phyloP scores from a whole-genome alignment of 1,140 invertebrate genomes.

The Papilio xuthus region DNA sequence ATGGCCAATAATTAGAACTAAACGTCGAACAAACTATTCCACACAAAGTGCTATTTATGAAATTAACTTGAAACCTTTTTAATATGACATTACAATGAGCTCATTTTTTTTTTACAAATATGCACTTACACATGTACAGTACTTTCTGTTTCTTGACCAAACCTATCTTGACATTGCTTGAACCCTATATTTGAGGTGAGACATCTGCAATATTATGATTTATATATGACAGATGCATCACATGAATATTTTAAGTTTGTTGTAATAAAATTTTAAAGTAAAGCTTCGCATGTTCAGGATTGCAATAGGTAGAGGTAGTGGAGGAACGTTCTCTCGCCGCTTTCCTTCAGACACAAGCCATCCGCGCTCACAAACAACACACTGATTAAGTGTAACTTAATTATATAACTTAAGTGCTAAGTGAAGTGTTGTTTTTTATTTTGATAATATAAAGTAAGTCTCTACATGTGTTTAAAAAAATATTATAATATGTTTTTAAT shows the following conservation, averaged over 20 bases:
- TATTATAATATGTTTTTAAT: no score
- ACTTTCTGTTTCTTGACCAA: background rate
- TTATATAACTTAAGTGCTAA: constrained; percentile 31
- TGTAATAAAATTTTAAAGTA: background rate
- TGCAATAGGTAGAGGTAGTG: constrained; percentile 23
- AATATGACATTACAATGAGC: background rate
- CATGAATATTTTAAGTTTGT: background rate
- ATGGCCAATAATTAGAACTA: background rate
- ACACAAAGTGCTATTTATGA: background rate
- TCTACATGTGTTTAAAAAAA: background rate
- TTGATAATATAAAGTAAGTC: constrained; percentile 4
- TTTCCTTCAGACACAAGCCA: constrained; percentile 37
- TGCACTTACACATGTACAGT: no score
- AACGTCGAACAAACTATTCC: background rate
- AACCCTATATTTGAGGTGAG: background rate
- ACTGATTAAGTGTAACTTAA: constrained; percentile 35
- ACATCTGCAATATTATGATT: background rate
- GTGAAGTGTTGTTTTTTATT: constrained; percentile 31
- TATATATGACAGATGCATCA: background rate
- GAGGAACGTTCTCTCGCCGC: constrained; percentile 32
- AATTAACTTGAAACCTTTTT: background rate
- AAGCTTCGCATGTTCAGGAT: constrained; percentile 33
- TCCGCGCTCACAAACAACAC: constrained; percentile 27
- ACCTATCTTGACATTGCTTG: no score
- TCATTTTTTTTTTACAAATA: no score